These are phyloP conservation scores for Calyptomena viridis DNA, from an alignment of 2,113 vertebrate species.

Conservation along the genomic window DNA sequence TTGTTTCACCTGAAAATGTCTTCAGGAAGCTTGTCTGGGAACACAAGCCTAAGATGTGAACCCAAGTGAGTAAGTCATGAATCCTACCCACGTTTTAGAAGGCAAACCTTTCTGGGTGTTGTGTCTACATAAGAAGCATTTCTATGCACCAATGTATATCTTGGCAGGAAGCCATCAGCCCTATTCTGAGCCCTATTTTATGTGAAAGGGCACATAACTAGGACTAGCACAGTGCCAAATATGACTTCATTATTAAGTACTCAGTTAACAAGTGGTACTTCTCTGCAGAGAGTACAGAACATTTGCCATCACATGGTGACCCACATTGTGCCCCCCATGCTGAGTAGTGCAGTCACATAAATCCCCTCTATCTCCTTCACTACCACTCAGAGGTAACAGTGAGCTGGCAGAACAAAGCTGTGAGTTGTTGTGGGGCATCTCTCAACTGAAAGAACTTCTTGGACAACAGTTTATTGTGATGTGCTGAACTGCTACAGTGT, in stretches of 20 bases:
- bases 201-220: background rate
- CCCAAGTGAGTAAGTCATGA: background rate
- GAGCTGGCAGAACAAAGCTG: background rate
- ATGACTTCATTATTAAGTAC: background rate
- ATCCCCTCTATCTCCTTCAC: background rate
- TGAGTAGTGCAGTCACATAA: background rate
- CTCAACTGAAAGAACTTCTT: background rate
- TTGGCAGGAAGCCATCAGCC: background rate
- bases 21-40: background rate
- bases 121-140: background rate
- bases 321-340: background rate
- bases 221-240: background rate
- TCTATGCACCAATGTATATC: background rate
- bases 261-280: background rate
- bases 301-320: background rate
- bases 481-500: background rate
- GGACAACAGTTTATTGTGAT: background rate
- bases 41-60: background rate
- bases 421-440: background rate
- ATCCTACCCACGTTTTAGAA: background rate
- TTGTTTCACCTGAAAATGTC: background rate
- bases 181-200: background rate
- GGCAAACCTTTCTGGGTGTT: background rate
- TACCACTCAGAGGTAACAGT: background rate
- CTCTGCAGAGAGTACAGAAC: background rate